phyloP scores from a whole-genome alignment of 2,888 invertebrate genomes.

The Apotomis turbidana region DNA sequence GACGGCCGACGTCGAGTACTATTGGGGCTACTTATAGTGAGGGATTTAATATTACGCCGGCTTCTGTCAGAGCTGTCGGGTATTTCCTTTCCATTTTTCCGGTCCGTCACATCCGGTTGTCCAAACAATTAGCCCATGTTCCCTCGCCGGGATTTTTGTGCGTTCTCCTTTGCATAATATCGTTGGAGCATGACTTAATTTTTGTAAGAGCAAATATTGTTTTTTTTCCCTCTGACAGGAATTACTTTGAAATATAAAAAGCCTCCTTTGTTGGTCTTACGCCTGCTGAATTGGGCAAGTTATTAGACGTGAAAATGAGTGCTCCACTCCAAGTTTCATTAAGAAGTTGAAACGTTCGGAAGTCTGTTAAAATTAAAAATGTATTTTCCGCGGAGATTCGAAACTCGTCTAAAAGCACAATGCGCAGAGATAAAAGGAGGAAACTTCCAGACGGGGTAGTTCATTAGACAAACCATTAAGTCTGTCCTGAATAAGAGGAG shows the following conservation, averaged over 20 bases:
- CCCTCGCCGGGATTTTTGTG: conserved; percentile 51
- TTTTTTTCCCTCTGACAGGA: conserved; percentile 42
- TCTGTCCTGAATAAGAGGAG: conserved; percentile 51
- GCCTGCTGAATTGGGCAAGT: conserved; percentile 37
- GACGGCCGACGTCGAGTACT: conserved; percentile 18
- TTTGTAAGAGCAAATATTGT: conserved; percentile 57
- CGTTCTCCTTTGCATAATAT: conserved; percentile 59
- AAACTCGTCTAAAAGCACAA: conserved; percentile 52
- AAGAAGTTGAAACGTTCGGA: conserved; percentile 43
- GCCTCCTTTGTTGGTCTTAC: conserved; percentile 43
- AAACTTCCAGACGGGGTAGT: conserved; percentile 53
- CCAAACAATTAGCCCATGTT: conserved; percentile 63
- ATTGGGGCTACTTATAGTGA: conserved; percentile 34
- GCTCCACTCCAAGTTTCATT: conserved; percentile 38
- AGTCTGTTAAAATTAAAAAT: conserved; percentile 56
- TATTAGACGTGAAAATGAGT: conserved; percentile 41
- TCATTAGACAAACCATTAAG: conserved; percentile 67
- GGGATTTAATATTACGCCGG: conserved; percentile 51
- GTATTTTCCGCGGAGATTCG: conserved; percentile 45
- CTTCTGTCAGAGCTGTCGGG: conserved; percentile 55
- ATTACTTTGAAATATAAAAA: conserved; percentile 34
- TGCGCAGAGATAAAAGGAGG: conserved; percentile 53
- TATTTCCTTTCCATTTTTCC: conserved; percentile 64
- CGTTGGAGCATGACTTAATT: conserved; percentile 58
- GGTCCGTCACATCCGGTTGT: conserved; percentile 62